Evolutionary conservation across 2,888 invertebrate genomes (phyloP).

Genomic region (Andrena praecox): DNA sequence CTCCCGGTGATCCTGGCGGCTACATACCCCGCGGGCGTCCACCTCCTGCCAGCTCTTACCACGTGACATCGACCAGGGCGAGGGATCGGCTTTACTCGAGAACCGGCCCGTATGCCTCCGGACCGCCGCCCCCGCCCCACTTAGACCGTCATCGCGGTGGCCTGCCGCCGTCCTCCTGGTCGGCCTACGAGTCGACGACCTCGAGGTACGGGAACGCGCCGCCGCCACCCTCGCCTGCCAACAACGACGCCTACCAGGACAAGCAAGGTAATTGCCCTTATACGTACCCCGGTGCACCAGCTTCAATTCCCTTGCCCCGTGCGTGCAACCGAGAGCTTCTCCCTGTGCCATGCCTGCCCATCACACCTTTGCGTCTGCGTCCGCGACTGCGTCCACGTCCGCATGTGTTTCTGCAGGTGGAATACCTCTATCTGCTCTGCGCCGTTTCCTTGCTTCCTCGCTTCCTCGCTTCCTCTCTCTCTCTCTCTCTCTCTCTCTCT

Average conservation of each 20-base stretch:
- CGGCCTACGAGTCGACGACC: slow-evolving; percentile 80
- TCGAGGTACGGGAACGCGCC: slow-evolving; percentile 81
- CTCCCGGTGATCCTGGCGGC: slow-evolving; percentile 81
- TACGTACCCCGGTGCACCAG: slow-evolving; percentile 4
- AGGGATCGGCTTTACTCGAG: slow-evolving; percentile 83
- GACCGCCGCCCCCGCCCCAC: slow-evolving; percentile 83
- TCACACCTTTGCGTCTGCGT: slow-evolving; percentile 26
- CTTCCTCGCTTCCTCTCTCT: too few species aligned
- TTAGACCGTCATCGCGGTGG: slow-evolving; percentile 82
- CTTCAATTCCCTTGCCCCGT: background rate
- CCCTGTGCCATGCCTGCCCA: background rate
- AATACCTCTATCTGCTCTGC: slow-evolving; percentile 1
- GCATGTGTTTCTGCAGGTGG: slow-evolving; percentile 30
- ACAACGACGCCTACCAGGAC: slow-evolving; percentile 81
- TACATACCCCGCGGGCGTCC: slow-evolving; percentile 82
- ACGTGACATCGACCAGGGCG: slow-evolving; percentile 84
- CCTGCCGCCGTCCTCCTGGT: slow-evolving; percentile 81
- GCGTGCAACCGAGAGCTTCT: background rate
- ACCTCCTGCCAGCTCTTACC: slow-evolving; percentile 80
- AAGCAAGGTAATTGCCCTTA: slow-evolving; percentile 76
- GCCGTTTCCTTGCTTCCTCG: background rate
- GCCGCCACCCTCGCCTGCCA: slow-evolving; percentile 81
- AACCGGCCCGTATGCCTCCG: slow-evolving; percentile 82
- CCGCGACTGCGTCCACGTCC: slow-evolving; percentile 33
- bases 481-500: background rate